Evolutionary conservation across 2,888 invertebrate species (phyloP).

Genomic region (Thera obeliscata): DNA sequence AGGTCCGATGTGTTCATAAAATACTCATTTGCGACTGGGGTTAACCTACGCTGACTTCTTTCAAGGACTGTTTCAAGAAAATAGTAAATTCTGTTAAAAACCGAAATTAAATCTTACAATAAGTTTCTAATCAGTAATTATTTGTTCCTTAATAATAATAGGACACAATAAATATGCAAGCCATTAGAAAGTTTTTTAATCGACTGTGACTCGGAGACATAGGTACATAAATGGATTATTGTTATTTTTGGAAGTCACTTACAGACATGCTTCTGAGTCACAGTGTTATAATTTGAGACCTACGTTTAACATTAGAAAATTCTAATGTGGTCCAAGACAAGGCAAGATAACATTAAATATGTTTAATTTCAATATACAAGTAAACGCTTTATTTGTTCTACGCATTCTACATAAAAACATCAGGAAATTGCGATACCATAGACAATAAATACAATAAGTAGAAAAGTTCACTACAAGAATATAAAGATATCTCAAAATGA

Average conservation of each 20-base stretch:
- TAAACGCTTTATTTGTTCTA: slow-evolving; percentile 21
- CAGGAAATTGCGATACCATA: slow-evolving; percentile 16
- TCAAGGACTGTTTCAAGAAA: slow-evolving; percentile 22
- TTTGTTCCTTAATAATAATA: slow-evolving; percentile 25
- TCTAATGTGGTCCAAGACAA: slow-evolving; percentile 50
- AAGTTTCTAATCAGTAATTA: slow-evolving; percentile 12
- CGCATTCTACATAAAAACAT: slow-evolving; percentile 24
- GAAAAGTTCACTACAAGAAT: slow-evolving; percentile 38
- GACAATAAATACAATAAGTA: slow-evolving; percentile 36
- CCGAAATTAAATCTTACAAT: not conserved
- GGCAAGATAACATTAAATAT: slow-evolving; percentile 57
- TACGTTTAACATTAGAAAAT: slow-evolving; percentile 25
- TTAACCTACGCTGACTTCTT: not conserved
- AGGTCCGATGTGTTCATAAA: not conserved
- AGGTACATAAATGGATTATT: slow-evolving; percentile 15
- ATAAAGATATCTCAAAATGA: slow-evolving; percentile 44
- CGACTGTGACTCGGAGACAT: slow-evolving; percentile 22
- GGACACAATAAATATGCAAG: slow-evolving; percentile 28
- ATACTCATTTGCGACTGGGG: slow-evolving; percentile 8
- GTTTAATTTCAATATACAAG: slow-evolving; percentile 36
- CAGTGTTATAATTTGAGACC: slow-evolving; percentile 28
- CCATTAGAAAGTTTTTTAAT: slow-evolving; percentile 16
- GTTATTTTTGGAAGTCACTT: slow-evolving; percentile 11
- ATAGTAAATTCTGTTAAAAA: slow-evolving; percentile 14
- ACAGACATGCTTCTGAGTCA: slow-evolving; percentile 26